Evolutionary conservation across 2,797 vertebrate species (phyloP), one percentile per base, ranked within the genome.

Genomic region (Gymnoscopelus braueri): DNA sequence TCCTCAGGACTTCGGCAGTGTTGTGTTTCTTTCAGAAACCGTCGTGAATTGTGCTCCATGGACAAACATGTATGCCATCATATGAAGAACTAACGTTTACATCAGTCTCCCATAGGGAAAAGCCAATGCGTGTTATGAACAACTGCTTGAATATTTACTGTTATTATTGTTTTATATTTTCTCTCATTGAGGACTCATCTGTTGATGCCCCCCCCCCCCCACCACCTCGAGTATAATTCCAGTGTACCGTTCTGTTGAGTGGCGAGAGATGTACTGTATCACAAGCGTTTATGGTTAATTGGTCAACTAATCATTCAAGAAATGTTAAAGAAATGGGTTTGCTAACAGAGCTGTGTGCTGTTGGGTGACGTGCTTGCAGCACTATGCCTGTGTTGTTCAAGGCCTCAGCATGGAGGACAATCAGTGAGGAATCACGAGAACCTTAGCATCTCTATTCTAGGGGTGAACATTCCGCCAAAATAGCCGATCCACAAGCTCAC

Each of bases 341-440:
- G 65, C 15, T n/a, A 68, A 60, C 15, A 54, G 32, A 32, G 50
- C 51, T 50, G 57, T 62, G 57, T 54, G 44, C 50, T 49, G 44
- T 47, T 72, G 15, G 48, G 44, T 26, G 15, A 60, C 62, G 35
- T 64, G 13, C 52, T 48, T 60, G 54, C 32, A 67, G 11, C 57
- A 15, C 26, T 19, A 24, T 71, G 52, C 67, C 72, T 54, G 65
- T 62, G 53, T 71, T 67, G 73, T 75, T 79, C 77, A 19, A 78
- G 72, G 67, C 69, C 52, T 67, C 58, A 49, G 69, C 67, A 67
- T 29, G 44, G 10, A 56, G 13, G 74, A 78, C 80, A 82, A 77
- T 84, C 75, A 81, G 60, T 35, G 32, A 10, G 39, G 8, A 44
- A 44, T 44, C 39, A 44, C 8, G 10, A 44, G 8, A 44, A 44